Evolutionary conservation across 2,888 invertebrate genomes (phyloP), one percentile per base, ranked within the genome.

Genomic region (Aleiodes testaceus): DNA sequence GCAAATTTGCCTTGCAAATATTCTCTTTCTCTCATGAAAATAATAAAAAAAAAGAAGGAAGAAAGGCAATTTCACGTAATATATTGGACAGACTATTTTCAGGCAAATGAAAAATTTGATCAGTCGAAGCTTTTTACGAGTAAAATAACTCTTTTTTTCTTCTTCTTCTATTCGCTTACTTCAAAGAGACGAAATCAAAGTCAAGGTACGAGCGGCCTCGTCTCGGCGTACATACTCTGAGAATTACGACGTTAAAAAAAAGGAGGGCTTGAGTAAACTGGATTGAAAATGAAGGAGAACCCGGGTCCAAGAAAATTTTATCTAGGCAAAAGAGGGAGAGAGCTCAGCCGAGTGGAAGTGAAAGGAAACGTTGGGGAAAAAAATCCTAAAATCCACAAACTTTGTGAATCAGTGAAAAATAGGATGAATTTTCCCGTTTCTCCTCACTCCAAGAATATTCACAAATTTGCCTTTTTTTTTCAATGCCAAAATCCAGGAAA

Each of bases 401-500:
- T 36, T 36, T 3, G 7, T 1, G 36, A 36, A 36, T 36, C 6
- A 7, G 9, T 9, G 9, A 36, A 36, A 36, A 36, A 36, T 36
- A 36, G 7, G 36, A 6, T 9, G 9, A 26, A 5, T 26, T 2
- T 36, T 36, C 36, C 2, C 36, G 36, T 36, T 9, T 36, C 9
- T 9, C 9, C 7, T 2, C 36, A 9, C 36, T 26, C 26, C 5
- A 36, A 36, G 9, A 36, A 36, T n/a, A 36, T 9, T 36, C 36
- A 36, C 36, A 11, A 11, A 26, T 26, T 36, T 11, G 11, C 7
- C 36, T 36, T 7, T 36, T 7, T 36, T 36, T 36, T 6, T 36
- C 11, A 76, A 80, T 74, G 74, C 75, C 53, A 77, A 73, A 72
- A 22, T 22, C 22, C 1, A 26, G 5, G 64, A 69, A 78, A 73